Evolutionary conservation across 2,113 vertebrate genomes (phyloP).

Genomic region (Solenodon paradoxus): DNA sequence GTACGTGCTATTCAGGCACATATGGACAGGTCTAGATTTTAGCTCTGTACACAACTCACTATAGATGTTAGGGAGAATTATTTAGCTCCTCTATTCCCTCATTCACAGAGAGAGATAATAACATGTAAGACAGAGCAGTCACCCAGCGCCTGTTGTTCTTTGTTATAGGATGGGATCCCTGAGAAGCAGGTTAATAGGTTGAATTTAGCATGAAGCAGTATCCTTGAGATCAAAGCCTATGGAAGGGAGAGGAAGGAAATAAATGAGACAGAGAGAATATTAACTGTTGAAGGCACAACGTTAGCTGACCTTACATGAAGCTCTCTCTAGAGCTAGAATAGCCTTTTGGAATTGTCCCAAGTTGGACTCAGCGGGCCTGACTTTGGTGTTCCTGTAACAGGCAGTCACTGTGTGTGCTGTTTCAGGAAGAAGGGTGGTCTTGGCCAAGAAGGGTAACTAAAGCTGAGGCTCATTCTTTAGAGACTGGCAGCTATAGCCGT

Average conservation of each 20-base stretch:
- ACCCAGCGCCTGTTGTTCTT: too few species aligned
- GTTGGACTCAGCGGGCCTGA: background rate
- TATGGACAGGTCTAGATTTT: background rate
- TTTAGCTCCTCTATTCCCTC: background rate
- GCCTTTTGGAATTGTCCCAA: background rate
- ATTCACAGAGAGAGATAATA: background rate
- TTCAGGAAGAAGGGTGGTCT: background rate
- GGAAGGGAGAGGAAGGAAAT: background rate
- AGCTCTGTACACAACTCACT: background rate
- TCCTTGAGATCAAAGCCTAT: background rate
- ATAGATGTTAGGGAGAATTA: background rate
- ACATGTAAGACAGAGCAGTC: background rate
- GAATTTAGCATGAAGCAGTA: background rate
- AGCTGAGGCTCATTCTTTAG: background rate
- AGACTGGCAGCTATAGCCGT: background rate
- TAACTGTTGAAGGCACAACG: accelerated
- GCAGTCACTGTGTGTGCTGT: background rate
- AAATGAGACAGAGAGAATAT: too few species aligned
- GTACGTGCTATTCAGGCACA: background rate
- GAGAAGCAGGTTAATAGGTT: background rate
- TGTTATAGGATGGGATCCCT: accelerated
- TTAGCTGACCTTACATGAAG: background rate
- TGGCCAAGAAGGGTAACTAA: background rate
- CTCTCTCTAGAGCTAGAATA: background rate
- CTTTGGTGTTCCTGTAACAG: background rate